These are phyloP conservation scores for Datnioides undecimradiatus DNA, from an alignment of 2,113 vertebrate genomes.

Conservation along the genomic window DNA sequence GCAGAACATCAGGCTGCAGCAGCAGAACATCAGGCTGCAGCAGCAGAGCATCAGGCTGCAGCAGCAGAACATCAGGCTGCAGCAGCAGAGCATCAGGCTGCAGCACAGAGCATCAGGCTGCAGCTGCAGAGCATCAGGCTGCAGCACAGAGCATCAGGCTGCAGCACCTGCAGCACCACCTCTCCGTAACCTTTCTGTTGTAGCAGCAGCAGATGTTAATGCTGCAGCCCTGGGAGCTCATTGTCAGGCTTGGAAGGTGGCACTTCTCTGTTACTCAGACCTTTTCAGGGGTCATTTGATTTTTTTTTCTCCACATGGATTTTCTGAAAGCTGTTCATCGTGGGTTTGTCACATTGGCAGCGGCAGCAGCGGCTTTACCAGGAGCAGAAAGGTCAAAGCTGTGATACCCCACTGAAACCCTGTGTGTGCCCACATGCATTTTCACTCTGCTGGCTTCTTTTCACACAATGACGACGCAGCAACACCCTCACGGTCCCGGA, in stretches of 20 bases:
- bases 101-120: too few relatives aligned
- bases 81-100: too few relatives aligned
- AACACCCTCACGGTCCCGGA: conserved; percentile 12
- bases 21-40: too few relatives aligned
- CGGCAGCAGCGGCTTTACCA: background rate
- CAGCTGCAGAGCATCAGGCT: too few relatives aligned
- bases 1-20: too few relatives aligned
- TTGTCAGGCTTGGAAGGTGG: background rate
- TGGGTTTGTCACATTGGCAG: conserved; percentile 31
- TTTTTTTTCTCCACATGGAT: conserved; percentile 43
- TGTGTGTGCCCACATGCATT: conserved; percentile 38
- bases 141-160: too few relatives aligned
- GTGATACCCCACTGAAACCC: conserved; percentile 50
- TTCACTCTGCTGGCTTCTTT: conserved; percentile 41
- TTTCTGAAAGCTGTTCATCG: conserved; percentile 51
- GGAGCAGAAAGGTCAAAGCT: conserved; percentile 61
- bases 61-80: too few relatives aligned
- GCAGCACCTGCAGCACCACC: too few relatives aligned
- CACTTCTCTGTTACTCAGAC: conserved; percentile 26
- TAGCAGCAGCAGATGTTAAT: background rate
- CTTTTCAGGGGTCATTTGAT: conserved; percentile 54
- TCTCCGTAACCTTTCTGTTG: background rate
- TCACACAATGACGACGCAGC: conserved; percentile 37
- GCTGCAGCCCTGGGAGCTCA: background rate
- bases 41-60: too few relatives aligned